phyloP scores from a whole-genome alignment of 2,797 vertebrate genomes.

The Otolemur crassicaudatus region DNA sequence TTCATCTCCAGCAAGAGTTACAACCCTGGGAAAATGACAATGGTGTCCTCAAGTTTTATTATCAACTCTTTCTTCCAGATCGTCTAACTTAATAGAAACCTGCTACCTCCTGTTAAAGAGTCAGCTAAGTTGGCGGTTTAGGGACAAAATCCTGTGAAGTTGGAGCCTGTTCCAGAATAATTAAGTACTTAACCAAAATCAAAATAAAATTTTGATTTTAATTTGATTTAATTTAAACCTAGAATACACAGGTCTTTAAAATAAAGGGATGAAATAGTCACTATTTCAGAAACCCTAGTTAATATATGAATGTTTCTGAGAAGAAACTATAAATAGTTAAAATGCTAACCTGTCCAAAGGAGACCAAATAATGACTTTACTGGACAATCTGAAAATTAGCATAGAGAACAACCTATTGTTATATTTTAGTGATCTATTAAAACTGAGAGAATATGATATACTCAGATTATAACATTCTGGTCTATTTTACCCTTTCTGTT shows the following conservation, averaged over 20 bases:
- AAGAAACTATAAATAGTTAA: constrained; percentile 90
- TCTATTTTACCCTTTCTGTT: constrained; percentile 79
- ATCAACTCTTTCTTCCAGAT: neutral
- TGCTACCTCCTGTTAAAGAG: neutral
- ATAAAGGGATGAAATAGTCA: neutral
- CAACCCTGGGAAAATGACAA: neutral
- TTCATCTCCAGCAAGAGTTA: neutral
- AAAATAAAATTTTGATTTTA: neutral
- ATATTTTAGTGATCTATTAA: constrained; percentile 83
- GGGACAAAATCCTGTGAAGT: neutral
- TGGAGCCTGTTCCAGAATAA: neutral
- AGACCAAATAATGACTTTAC: constrained; percentile 86
- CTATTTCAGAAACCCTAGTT: too few species aligned
- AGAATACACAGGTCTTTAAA: neutral
- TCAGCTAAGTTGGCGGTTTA: neutral
- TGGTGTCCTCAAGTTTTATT: neutral
- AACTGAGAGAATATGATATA: constrained; percentile 86
- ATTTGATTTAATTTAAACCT: neutral
- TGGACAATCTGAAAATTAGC: constrained; percentile 87
- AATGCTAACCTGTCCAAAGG: constrained; percentile 83
- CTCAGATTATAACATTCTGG: constrained; percentile 87
- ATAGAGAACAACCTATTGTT: constrained; percentile 84
- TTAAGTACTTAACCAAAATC: neutral
- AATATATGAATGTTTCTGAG: constrained; percentile 88
- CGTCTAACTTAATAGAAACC: neutral